A percentile compares a stretch with the other conserved stretches of the same genome.
Conservation (phyloP, 2,888 invertebrate genomes). For the Orthosia gothica region DNA sequence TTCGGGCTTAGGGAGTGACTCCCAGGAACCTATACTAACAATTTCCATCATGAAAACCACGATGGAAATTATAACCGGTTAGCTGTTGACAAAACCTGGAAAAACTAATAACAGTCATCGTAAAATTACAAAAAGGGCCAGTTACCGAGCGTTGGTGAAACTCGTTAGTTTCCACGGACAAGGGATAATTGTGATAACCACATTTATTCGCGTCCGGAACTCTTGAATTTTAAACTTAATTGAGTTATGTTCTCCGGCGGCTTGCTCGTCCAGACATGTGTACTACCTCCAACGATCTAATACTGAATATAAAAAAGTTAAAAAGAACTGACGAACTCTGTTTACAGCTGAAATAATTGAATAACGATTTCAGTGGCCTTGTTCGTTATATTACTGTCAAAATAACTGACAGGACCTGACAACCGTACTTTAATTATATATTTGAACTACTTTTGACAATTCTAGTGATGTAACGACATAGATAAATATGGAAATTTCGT, state of each 20-base stretch:
- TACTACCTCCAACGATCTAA: constrained; percentile 51
- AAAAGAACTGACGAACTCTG: constrained; percentile 21
- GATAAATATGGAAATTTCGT: not conserved
- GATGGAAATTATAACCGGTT: constrained; percentile 8
- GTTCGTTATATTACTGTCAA: constrained; percentile 9
- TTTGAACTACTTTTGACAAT: constrained; percentile 17
- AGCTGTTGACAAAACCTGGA: constrained; percentile 27
- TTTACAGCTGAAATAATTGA: constrained; percentile 32
- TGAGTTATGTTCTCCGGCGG: constrained; percentile 82
- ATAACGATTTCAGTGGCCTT: constrained; percentile 17
- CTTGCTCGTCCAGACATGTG: constrained; percentile 61
- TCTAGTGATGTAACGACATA: constrained; percentile 15
- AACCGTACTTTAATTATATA: not conserved
- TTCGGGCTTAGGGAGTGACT: too few species aligned
- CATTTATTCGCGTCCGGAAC: constrained; percentile 83
- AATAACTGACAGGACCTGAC: not conserved
- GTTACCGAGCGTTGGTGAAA: constrained; percentile 63
- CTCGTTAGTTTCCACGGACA: constrained; percentile 83
- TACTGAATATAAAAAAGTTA: constrained; percentile 46
- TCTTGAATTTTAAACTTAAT: constrained; percentile 87
- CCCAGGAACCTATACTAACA: not conserved
- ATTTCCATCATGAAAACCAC: constrained; percentile 1
- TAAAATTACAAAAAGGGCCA: constrained; percentile 67
- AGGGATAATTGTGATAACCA: constrained; percentile 88
- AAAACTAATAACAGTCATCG: constrained; percentile 44